Evolutionary conservation across 2,888 invertebrate species (phyloP), one percentile per base, ranked within the genome.

Genomic region (Augiades crinisus): DNA sequence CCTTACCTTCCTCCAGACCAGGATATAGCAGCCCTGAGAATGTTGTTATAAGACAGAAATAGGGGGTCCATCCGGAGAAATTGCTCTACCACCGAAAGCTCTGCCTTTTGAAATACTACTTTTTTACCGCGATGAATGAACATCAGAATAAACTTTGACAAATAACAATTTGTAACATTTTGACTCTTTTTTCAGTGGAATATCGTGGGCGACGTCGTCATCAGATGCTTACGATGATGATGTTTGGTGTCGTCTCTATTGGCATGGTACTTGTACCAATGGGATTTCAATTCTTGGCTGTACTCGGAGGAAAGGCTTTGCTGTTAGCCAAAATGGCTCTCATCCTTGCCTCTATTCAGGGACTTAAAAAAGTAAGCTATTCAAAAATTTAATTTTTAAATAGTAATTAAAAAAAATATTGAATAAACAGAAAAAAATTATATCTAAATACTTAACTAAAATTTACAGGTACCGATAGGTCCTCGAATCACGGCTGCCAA

Each of bases 241-340:
- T 95, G 90, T 95, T 95, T 68, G 95, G 95, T 0, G 82, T 95
- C 12, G 91, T 95, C 19, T 92, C 95, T 10, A 92, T 96, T 68
- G 94, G 95, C 0, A 92, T 95, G 73, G 92, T 96, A 2, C 72
- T 96, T 0, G 89, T 96, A 8, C 96, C 96, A 0, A 93, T 96
- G 92, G 96, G 95, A 8, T 96, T 96, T 72, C 95, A 96, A 75
- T 94, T 96, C 75, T 88, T 96, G 0, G 95, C 96, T 0, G 94
- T 96, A 0, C 88, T 96, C 1, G 95, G 95, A 3, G 96, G 95
- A 21, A 96, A 96, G 71, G 95, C 96, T 0, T 75, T 96, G 2
- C 78, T 96, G 0, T 80, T 96, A 13, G 95, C 96, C 2, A 96
- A 96, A 83, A 93, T 96, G 92, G 95, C 96, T 0, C 81, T 96